Evolutionary conservation across 2,888 invertebrate genomes (phyloP).

Genomic region (Polylopha cassiicola): DNA sequence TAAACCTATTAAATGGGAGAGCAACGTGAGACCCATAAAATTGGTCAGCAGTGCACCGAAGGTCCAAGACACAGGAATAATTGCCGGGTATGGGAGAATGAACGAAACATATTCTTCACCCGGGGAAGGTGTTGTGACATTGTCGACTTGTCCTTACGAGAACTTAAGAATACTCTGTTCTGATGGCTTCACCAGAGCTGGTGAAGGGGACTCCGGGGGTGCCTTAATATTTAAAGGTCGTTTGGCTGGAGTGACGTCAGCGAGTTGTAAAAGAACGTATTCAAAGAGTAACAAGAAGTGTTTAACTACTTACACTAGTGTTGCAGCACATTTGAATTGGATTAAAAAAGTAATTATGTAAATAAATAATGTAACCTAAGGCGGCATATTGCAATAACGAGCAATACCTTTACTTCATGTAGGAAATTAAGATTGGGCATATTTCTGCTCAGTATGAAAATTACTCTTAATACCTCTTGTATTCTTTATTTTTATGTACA

Average conservation of each 20-base stretch:
- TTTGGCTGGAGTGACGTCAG: conserved; percentile 32
- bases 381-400: too few relatives aligned
- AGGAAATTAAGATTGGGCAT: too few relatives aligned
- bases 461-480: too few relatives aligned
- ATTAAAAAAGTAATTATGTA: conserved; percentile 22
- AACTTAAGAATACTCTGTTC: conserved; percentile 29
- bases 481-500: too few relatives aligned
- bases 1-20: conserved; percentile 23
- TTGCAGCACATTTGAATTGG: conserved; percentile 30
- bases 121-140: conserved; percentile 28
- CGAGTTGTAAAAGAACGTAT: conserved; percentile 23
- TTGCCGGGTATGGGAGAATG: conserved; percentile 32
- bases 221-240: conserved; percentile 26
- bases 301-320: conserved; percentile 28
- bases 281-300: conserved; percentile 19
- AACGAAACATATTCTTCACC: conserved; percentile 18
- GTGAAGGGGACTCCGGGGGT: conserved; percentile 36
- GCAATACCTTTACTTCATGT: too few relatives aligned
- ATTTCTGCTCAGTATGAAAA: too few relatives aligned
- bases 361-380: conserved; percentile 16
- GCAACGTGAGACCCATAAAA: conserved; percentile 16
- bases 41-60: neutral
- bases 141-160: conserved; percentile 22
- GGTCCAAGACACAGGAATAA: conserved; percentile 22
- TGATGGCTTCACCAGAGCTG: conserved; percentile 24